Evolutionary conservation across 2,888 invertebrate genomes (phyloP), one percentile per base, ranked within the genome.

Genomic region (Coenonympha glycerion): DNA sequence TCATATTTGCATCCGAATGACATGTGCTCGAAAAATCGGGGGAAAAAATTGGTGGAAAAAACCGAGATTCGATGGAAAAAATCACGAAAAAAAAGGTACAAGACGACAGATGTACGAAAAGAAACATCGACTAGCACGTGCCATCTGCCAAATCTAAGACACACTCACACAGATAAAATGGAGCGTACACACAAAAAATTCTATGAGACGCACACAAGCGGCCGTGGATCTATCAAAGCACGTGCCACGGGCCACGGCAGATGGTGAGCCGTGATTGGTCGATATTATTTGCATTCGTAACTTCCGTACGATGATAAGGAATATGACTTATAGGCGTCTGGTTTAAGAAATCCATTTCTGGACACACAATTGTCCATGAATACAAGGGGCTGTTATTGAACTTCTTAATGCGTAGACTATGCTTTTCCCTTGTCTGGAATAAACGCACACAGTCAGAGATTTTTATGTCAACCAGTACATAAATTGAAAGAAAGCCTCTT

Each of bases 71-170:
- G 51, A 66, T 71, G 75, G 77, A 79, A 85, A 79, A 77, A 68
- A 65, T 33, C 19, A 6, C 15, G 9, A 16, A 52, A 65, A 78
- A 79, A 85, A 84, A 73, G 68, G 66, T 63, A 62, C 60, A 70
- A 78, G 78, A 64, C 82, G 86, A 78, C 86, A 87, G 86, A 84
- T 87, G 86, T 73, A 79, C 73, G 68, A 65, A 78, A 81, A 82
- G 79, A 77, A 80, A 73, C 74, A 65, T 68, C 64, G 65, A 53
- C 46, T 55, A 78, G 86, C 86, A 84, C 86, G 86, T 86, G 86
- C 86, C 86, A 85, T 87, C 86, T 87, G 86, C 86, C 82, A 86
- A 87, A 86, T 84, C 84, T 67, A 74, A 82, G 82, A 69, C 73
- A 71, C 64, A 63, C 69, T 63, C 72, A 71, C 73, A 83, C 79